Percentiles rank a stretch among this genome's conserved stretches.
Evolutionary conservation across 2,113 vertebrate species (phyloP).

Genomic region (Semicossyphus pulcher): DNA sequence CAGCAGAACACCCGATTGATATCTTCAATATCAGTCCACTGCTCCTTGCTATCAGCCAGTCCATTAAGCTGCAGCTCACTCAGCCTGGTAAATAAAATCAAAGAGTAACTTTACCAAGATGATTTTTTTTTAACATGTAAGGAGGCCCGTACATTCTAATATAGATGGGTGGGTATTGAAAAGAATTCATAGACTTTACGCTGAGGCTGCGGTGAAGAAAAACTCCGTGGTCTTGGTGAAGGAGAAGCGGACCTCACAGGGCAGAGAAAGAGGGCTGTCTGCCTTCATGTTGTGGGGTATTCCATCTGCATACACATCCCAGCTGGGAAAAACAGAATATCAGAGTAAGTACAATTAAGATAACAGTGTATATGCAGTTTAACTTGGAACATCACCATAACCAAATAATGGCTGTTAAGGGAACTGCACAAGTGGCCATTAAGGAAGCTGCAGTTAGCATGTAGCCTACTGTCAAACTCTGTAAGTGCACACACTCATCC

Average conservation of each 20-base stretch:
- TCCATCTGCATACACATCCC: slow-evolving; percentile 59
- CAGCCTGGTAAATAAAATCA: slow-evolving; percentile 41
- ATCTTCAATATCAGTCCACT: slow-evolving; percentile 51
- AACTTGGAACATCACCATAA: no score
- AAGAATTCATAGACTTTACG: slow-evolving; percentile 29
- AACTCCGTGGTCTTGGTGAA: slow-evolving; percentile 67
- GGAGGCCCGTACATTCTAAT: neutral
- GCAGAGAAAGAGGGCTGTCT: slow-evolving; percentile 15
- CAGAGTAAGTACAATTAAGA: neutral
- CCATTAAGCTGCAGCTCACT: slow-evolving; percentile 65
- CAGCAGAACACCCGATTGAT: slow-evolving; percentile 56
- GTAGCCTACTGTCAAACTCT: no score
- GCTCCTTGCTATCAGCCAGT: neutral
- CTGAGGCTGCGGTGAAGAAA: slow-evolving; percentile 3
- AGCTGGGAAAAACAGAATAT: slow-evolving; percentile 47
- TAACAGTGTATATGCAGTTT: neutral
- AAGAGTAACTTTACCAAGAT: neutral
- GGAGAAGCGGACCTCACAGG: slow-evolving; percentile 69
- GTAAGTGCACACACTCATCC: no score
- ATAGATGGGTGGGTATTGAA: neutral
- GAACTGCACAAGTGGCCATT: no score
- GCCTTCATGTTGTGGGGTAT: slow-evolving; percentile 56
- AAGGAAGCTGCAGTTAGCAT: no score
- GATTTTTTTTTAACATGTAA: neutral
- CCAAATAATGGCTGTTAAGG: no score